phyloP scores from a whole-genome alignment of 2,113 vertebrate species.

The Pontoporia blainvillei region DNA sequence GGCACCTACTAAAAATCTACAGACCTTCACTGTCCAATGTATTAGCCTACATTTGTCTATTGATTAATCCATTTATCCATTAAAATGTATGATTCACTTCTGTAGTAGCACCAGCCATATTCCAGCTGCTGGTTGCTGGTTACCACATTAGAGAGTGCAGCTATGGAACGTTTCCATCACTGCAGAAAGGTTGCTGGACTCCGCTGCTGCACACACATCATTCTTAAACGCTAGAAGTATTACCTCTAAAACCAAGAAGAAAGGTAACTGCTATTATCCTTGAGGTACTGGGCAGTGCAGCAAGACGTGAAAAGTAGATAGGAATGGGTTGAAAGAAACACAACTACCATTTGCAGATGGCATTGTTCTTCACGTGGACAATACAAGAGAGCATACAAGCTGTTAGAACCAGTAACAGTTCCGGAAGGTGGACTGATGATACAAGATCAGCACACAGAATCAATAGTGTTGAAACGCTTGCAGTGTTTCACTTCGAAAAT shows the following conservation, averaged over 20 bases:
- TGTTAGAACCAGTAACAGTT: background rate
- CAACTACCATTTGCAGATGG: no score
- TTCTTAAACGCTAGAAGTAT: background rate
- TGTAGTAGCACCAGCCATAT: accelerated
- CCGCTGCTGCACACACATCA: accelerated
- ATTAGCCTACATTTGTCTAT: accelerated
- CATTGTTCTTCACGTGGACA: no score
- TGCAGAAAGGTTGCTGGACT: background rate
- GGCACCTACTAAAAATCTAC: background rate
- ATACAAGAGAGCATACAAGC: accelerated
- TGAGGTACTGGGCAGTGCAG: accelerated
- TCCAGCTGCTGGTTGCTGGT: background rate
- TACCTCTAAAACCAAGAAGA: background rate
- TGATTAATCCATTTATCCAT: no score
- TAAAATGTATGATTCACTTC: background rate
- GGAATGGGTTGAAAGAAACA: background rate
- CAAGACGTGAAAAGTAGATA: no score
- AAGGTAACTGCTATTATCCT: background rate
- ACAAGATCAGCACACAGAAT: accelerated
- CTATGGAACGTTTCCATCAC: accelerated
- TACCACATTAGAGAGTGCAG: accelerated
- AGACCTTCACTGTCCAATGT: accelerated
- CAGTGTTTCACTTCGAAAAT: background rate
- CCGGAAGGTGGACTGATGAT: accelerated
- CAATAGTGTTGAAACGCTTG: accelerated